Evolutionary conservation across 2,113 vertebrate genomes (phyloP), one percentile per base, ranked within the genome.

Genomic region (Hippocampus zosterae): DNA sequence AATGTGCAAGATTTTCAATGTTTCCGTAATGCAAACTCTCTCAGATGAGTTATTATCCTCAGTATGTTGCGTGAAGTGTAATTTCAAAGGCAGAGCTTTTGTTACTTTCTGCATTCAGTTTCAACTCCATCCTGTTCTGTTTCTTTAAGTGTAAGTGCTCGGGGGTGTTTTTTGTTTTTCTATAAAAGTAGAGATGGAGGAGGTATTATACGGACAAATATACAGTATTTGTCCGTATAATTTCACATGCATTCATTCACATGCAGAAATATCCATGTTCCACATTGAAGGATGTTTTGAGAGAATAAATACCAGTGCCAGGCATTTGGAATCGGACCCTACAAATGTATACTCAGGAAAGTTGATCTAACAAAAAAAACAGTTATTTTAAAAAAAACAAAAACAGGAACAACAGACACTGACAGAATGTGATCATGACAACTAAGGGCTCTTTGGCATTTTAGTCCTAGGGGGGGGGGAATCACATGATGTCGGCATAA

Each of bases 181-280:
- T 50, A 19, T 79, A 41, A 52, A 71, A 69, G 65, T 62, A 62
- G 46, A 64, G 69, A 53, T 40, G 21, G 25, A 69, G 16, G 33
- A 63, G 11, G 46, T 64, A 41, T 65, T 68, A 73, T 25, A 29
- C 3, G 42, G 52, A 61, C 55, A 15, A 8, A 15, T 57, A 27
- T n/a, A n/a, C n/a, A n/a, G n/a, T n/a, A n/a, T n/a, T n/a, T n/a
- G n/a, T n/a, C n/a, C n/a, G n/a, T n/a, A n/a, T n/a, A n/a, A n/a
- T n/a, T n/a, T n/a, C n/a, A n/a, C n/a, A n/a, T n/a, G 12, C 46
- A 42, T n/a, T n/a, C 37, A 18, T 42, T 70, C 12, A 62, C 67
- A 27, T 16, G n/a, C 19, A 25, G 15, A 59, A 60, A 27, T 50
- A 40, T 65, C 40, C 61, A 19, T 37, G 29, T 44, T 64, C 23